These are phyloP conservation scores for Rhynchophorus ferrugineus DNA, from an alignment of 1,140 invertebrate species.

Conservation along the genomic window DNA sequence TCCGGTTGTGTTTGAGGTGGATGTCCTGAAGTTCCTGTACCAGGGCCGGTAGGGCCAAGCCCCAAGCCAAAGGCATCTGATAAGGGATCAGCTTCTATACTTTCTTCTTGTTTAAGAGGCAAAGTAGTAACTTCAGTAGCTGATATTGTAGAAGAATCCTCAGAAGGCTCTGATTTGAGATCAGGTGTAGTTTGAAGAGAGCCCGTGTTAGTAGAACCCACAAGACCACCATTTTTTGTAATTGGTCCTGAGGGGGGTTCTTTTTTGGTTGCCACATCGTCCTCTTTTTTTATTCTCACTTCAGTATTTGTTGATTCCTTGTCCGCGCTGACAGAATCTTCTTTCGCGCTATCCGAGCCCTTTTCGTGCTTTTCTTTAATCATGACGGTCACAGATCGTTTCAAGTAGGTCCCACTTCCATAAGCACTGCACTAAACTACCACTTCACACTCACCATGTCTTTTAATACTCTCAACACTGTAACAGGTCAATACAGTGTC, in stretches of 20 bases:
- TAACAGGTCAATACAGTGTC: constrained; percentile 19
- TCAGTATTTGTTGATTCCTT: constrained; percentile 35
- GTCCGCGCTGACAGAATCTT: constrained; percentile 39
- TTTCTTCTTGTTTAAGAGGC: constrained; percentile 29
- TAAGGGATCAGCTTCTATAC: constrained; percentile 21
- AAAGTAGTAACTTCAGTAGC: constrained; percentile 25
- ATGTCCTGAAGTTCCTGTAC: constrained; percentile 53
- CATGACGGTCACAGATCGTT: constrained; percentile 31
- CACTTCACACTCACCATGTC: constrained; percentile 32
- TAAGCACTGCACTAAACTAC: constrained; percentile 35
- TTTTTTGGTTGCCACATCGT: constrained; percentile 34
- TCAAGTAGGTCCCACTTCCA: constrained; percentile 34
- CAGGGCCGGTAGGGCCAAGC: constrained; percentile 12
- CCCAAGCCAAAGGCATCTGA: constrained; percentile 24
- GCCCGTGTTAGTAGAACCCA: constrained; percentile 40
- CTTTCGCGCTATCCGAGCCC: constrained; percentile 39
- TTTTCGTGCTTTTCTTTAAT: constrained; percentile 43
- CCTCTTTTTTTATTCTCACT: constrained; percentile 39
- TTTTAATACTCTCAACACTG: constrained; percentile 22
- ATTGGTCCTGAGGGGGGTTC: constrained; percentile 31
- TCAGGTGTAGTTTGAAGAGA: constrained; percentile 36
- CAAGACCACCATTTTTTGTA: constrained; percentile 39
- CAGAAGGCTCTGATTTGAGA: constrained; percentile 30
- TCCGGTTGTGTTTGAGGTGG: constrained; percentile 42
- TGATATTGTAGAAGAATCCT: constrained; percentile 28